Percentiles rank a stretch among this genome's conserved stretches.
phyloP scores from a whole-genome alignment of 1,140 invertebrate species.

The Eciton burchellii region DNA sequence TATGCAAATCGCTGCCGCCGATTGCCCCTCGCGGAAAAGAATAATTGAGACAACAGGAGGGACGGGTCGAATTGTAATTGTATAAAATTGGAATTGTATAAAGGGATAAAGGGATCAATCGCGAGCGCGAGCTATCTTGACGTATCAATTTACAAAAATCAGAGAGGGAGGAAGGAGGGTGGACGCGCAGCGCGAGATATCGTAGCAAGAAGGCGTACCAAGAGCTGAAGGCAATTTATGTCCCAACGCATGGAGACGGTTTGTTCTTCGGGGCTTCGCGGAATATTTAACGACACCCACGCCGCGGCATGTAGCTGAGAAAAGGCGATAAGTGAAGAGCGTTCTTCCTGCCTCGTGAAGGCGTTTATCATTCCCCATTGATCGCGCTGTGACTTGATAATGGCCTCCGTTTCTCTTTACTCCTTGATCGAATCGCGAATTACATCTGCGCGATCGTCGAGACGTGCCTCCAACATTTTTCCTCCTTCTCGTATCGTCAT shows the following conservation, averaged over 20 bases:
- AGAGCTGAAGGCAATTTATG: constrained; percentile 27
- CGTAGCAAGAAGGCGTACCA: neutral
- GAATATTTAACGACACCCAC: constrained; percentile 68
- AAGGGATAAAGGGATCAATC: constrained; percentile 29
- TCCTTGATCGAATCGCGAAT: constrained; percentile 10
- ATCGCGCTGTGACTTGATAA: constrained; percentile 43
- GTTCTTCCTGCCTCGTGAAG: constrained; percentile 26
- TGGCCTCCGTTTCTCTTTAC: neutral
- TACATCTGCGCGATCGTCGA: neutral
- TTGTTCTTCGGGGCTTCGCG: constrained; percentile 57
- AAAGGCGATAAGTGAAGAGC: constrained; percentile 57
- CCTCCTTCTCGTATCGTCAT: neutral
- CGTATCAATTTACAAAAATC: constrained; percentile 28
- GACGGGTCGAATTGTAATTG: constrained; percentile 22
- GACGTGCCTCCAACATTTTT: neutral
- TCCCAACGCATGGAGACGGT: constrained; percentile 1
- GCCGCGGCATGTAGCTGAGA: constrained; percentile 7
- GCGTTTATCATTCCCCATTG: constrained; percentile 64
- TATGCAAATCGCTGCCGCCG: constrained; percentile 14
- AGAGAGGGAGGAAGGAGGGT: neutral
- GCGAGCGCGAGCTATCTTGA: constrained; percentile 5
- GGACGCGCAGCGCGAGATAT: constrained; percentile 4
- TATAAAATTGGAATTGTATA: constrained; percentile 17
- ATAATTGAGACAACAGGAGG: constrained; percentile 37
- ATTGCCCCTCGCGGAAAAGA: constrained; percentile 8